Evolutionary conservation across 2,888 invertebrate genomes (phyloP), one percentile per base, ranked within the genome.

Genomic region (Aricia artaxerxes): DNA sequence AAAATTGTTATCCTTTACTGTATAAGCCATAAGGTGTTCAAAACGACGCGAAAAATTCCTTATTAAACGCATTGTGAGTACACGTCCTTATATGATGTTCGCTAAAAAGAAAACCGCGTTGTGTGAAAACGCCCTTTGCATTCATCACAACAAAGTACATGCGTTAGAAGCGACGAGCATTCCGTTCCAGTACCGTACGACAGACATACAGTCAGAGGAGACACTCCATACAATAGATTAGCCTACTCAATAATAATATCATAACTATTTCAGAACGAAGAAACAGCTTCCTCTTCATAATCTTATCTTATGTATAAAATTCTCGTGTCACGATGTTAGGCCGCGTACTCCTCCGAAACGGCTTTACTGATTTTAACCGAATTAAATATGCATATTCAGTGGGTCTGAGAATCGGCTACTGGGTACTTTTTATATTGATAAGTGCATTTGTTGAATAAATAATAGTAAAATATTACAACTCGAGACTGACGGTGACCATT

Each of bases 141-240:
- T 78, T 60, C 44, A 73, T 73, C 57, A 57, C 60, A 78, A 78
- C 57, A 76, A 78, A 72, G 57, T 40, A 75, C 73, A 78, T 44
- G 44, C 44, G 60, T 60, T 31, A 78, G 60, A 35, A 60, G 40
- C 60, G 73, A 78, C 40, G 11, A 78, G 73, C 78, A 78, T 78
- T 73, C 78, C 78, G 78, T 78, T 78, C 78, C 78, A 78, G 78
- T 78, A 78, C 73, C 75, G 75, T 40, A 31, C 53, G 76, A 16
- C 5, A 69, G 69, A 35, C 11, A 69, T 38, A 35, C 35, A 1
- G 35, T 38, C 35, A 69, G 69, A 69, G 35, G 16, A 16, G 1
- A 35, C 35, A 38, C 35, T 69, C 13, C 35, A 35, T 35, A 13
- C 69, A 69, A 24, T 24, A 13, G 6, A 24, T 61, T 61, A n/a